Percentiles rank a stretch among this genome's conserved stretches.
These are phyloP conservation scores for Amiota communis DNA, from an alignment of 2,888 invertebrate genomes.

Conservation along the genomic window DNA sequence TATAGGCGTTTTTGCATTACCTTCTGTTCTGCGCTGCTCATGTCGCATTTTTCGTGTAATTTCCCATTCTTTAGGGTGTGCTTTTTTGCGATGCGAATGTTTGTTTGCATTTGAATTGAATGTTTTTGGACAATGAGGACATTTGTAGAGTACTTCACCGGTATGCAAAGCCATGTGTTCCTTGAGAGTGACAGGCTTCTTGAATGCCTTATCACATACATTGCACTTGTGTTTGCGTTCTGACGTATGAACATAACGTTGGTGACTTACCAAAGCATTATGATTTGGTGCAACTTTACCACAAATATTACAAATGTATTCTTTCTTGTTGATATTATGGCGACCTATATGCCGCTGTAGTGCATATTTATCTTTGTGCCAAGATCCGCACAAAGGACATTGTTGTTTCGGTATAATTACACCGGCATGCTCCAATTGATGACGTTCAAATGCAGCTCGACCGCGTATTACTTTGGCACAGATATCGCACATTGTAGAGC, in stretches of 20 bases:
- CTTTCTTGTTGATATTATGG: constrained; percentile 63
- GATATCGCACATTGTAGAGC: constrained; percentile 69
- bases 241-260: constrained; percentile 69
- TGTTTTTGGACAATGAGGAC: constrained; percentile 67
- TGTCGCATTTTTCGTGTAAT: constrained; percentile 59
- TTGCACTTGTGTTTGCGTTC: constrained; percentile 67
- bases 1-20: background rate
- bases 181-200: constrained; percentile 68
- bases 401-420: constrained; percentile 68
- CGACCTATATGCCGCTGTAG: constrained; percentile 69
- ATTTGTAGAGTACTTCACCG: constrained; percentile 70
- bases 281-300: constrained; percentile 70
- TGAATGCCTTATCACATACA: constrained; percentile 70
- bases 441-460: constrained; percentile 68
- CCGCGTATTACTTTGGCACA: constrained; percentile 71
- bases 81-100: constrained; percentile 72
- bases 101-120: constrained; percentile 73
- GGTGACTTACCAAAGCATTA: constrained; percentile 69
- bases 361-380: constrained; percentile 71
- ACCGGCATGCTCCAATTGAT: constrained; percentile 67
- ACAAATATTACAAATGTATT: constrained; percentile 67
- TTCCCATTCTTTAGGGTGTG: constrained; percentile 70
- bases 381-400: constrained; percentile 70
- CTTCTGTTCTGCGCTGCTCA: constrained; percentile 44
- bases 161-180: constrained; percentile 73